phyloP scores from a whole-genome alignment of 1,140 invertebrate genomes.

The Cotesia chilonis region DNA sequence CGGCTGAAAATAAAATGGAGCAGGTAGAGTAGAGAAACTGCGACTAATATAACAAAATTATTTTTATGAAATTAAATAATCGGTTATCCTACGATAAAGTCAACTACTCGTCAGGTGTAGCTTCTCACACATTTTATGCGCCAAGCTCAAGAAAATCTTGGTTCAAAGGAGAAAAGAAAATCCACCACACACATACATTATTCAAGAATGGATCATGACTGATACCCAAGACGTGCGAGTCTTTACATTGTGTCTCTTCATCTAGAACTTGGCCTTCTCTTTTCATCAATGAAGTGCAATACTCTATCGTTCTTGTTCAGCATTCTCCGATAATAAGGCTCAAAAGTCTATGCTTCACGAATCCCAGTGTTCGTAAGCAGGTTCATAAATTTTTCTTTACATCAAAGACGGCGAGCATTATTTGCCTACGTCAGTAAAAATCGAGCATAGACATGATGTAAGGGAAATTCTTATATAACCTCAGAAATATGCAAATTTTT shows the following conservation, averaged over 20 bases:
- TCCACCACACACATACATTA: conserved; percentile 55
- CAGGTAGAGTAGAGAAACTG: no score
- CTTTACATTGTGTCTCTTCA: conserved; percentile 24
- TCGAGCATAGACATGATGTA: neutral
- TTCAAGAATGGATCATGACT: conserved; percentile 59
- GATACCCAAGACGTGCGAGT: conserved; percentile 55
- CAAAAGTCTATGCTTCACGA: conserved; percentile 16
- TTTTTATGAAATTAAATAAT: conserved; percentile 41
- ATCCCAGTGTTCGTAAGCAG: conserved; percentile 1
- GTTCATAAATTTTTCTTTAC: conserved; percentile 20
- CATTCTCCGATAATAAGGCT: neutral
- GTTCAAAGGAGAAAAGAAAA: conserved; percentile 26
- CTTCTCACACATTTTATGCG: conserved; percentile 24
- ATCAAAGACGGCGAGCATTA: conserved; percentile 17
- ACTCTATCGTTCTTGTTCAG: conserved; percentile 1
- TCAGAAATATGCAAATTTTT: neutral
- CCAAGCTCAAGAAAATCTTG: conserved; percentile 12
- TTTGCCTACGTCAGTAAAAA: conserved; percentile 10
- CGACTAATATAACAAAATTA: neutral
- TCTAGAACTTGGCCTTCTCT: neutral
- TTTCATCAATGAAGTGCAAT: conserved; percentile 10
- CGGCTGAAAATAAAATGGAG: no score
- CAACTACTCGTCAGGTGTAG: conserved; percentile 46
- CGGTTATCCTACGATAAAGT: conserved; percentile 34
- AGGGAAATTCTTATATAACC: neutral